phyloP scores from a whole-genome alignment of 2,888 invertebrate genomes.

The Nomada flava region DNA sequence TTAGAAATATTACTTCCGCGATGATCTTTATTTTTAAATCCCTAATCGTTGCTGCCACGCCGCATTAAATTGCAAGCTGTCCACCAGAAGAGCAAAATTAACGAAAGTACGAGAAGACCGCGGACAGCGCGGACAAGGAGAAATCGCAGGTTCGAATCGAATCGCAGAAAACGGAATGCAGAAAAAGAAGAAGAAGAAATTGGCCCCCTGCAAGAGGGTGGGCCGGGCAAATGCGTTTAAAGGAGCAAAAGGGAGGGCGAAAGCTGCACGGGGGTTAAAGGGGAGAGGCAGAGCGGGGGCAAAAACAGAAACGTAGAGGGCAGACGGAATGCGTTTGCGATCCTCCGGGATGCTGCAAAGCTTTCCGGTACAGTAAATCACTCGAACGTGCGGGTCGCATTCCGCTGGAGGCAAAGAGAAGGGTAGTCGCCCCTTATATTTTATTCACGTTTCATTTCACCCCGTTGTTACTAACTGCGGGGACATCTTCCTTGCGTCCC shows the following conservation, averaged over 20 bases:
- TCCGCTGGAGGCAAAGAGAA: conserved; percentile 46
- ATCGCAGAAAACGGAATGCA: not conserved
- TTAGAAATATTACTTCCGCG: too few relatives aligned
- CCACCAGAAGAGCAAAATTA: not conserved
- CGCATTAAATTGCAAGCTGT: too few relatives aligned
- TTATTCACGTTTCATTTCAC: conserved; percentile 77
- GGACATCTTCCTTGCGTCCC: conserved; percentile 16
- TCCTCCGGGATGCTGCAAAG: conserved; percentile 62
- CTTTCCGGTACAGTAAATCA: conserved; percentile 73
- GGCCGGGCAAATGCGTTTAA: conserved; percentile 22
- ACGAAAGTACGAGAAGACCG: not conserved
- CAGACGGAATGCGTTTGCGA: conserved; percentile 58
- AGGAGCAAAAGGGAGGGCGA: not conserved
- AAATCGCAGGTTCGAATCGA: conserved; percentile 19
- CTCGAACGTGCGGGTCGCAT: conserved; percentile 51
- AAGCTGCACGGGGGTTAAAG: not conserved
- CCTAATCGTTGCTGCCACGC: too few relatives aligned
- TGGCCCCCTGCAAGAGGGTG: not conserved
- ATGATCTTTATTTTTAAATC: too few relatives aligned
- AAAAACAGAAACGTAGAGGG: conserved; percentile 31
- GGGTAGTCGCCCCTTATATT: conserved; percentile 72
- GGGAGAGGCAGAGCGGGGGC: conserved; percentile 6
- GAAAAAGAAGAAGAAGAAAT: not conserved
- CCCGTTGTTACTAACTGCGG: conserved; percentile 30
- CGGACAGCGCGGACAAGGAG: not conserved